A percentile compares a stretch with the other conserved stretches of the same genome.
Evolutionary conservation across 2,888 invertebrate genomes (phyloP).

Genomic region (Drosophila rellima): DNA sequence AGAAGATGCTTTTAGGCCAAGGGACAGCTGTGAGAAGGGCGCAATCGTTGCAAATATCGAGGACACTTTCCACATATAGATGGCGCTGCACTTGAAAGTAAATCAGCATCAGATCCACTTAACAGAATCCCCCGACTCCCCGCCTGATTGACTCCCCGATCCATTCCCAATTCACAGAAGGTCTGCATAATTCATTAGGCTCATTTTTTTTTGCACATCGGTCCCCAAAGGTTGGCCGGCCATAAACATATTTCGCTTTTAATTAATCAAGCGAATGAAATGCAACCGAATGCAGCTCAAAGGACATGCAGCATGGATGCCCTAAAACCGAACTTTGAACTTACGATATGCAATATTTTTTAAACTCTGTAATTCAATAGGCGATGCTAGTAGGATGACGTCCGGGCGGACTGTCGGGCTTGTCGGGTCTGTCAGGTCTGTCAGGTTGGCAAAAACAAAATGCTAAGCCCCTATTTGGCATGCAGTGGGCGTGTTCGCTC

Average conservation of each 20-base stretch:
- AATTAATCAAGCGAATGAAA: constrained; percentile 72
- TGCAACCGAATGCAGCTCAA: constrained; percentile 26
- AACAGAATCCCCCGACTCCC: background rate
- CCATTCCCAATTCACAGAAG: constrained; percentile 13
- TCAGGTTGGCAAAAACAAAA: constrained; percentile 24
- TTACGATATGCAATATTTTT: constrained; percentile 67
- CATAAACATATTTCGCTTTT: constrained; percentile 77
- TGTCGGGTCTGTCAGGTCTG: constrained; percentile 1
- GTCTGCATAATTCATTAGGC: constrained; percentile 65
- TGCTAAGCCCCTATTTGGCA: constrained; percentile 73
- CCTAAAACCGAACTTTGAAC: constrained; percentile 74
- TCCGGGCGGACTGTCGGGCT: background rate
- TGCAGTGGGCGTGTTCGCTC: constrained; percentile 34
- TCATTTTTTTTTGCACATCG: constrained; percentile 37
- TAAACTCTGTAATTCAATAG: constrained; percentile 40
- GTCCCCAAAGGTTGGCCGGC: constrained; percentile 59
- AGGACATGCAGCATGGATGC: constrained; percentile 52
- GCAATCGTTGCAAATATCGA: constrained; percentile 26
- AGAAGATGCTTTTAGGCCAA: constrained; percentile 9
- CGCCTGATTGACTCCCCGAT: background rate
- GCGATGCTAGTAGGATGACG: constrained; percentile 25
- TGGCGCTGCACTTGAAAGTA: constrained; percentile 40
- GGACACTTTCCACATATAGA: constrained; percentile 32
- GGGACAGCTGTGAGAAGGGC: background rate
- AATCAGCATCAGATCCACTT: constrained; percentile 46